Base-by-base conservation (phyloP, 2,797 vertebrate species). In the Onychomys arenicola region DNA sequence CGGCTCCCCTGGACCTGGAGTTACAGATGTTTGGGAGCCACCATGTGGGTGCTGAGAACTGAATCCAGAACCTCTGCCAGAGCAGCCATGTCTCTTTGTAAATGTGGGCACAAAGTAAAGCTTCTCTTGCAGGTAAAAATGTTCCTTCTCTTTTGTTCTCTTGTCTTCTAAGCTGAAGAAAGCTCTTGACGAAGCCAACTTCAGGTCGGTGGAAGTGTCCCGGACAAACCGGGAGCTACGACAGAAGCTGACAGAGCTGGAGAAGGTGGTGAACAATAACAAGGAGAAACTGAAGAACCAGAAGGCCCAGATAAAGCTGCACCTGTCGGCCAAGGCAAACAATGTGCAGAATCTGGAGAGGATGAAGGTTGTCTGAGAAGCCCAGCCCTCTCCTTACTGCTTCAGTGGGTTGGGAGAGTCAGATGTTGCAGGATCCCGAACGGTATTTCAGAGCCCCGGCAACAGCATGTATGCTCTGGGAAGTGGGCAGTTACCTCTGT, bases 131-230 rank as follows among this genome's bases (percentile, higher is more conserved):
- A 76, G 46, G 32, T 93, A 95, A 63, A 4, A 2, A 32, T 37
- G 6, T 37, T 37, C 73, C 29, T 27, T 32, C 43, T 34, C 29
- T 59, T 52, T 59, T 81, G 92, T 94, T 93, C 82, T n/a, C 92
- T 63, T 96, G n/a, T 96, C 43, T 89, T 80, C n/a, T 29, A 76
- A 99, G 98, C 73, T 98, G 88, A 99, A 98, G 97, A 98, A 98
- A 97, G 97, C 98, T 46, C 96, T 98, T 8, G 97, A 98, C 16
- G 98, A 98, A 83, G 98, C 97, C 49, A 98, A 96, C 65, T 92
- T 69, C 57, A 97, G 98, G 87, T 97, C 98, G 34, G 96, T 97
- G 55, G 98, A 99, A 84, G 97, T 98, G 67, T 98, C 98, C 46
- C 78, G 65, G 55, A 94, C 97, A 91, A 99, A 99, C 97, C 96